These are phyloP conservation scores for Liasis olivaceus DNA, from an alignment of 2,797 vertebrate genomes.

Conservation along the genomic window DNA sequence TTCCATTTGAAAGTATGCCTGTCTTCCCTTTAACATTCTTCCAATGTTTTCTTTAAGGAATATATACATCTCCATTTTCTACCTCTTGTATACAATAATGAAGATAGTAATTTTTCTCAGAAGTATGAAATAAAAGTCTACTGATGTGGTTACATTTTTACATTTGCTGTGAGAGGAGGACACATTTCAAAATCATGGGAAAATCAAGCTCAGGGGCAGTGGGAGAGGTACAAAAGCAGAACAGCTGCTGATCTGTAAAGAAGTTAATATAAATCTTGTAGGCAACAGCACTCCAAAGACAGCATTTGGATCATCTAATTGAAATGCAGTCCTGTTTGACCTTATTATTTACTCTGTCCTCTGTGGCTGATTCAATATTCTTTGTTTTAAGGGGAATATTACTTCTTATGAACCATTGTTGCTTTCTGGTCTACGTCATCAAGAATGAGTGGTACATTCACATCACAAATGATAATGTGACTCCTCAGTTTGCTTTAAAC, in stretches of 20 bases:
- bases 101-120: neutral
- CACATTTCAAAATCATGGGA: neutral
- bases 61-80: neutral
- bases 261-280: neutral
- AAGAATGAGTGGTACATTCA: neutral
- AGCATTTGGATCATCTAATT: neutral
- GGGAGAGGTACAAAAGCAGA: neutral
- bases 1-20: neutral
- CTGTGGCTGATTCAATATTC: neutral
- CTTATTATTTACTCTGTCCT: neutral
- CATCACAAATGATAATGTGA: neutral
- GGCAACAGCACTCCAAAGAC: neutral
- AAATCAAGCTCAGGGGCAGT: neutral
- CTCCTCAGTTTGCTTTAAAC: neutral
- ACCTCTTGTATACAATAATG: too few species aligned
- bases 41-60: neutral
- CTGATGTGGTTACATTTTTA: neutral
- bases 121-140: neutral
- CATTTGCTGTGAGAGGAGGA: neutral
- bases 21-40: neutral
- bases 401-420: neutral
- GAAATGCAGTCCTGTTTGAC: neutral
- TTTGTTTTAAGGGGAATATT: neutral
- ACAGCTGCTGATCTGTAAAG: constrained; percentile 6
- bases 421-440: neutral